Conservation (phyloP, 2,797 vertebrate genomes). For the Agapornis canus region DNA sequence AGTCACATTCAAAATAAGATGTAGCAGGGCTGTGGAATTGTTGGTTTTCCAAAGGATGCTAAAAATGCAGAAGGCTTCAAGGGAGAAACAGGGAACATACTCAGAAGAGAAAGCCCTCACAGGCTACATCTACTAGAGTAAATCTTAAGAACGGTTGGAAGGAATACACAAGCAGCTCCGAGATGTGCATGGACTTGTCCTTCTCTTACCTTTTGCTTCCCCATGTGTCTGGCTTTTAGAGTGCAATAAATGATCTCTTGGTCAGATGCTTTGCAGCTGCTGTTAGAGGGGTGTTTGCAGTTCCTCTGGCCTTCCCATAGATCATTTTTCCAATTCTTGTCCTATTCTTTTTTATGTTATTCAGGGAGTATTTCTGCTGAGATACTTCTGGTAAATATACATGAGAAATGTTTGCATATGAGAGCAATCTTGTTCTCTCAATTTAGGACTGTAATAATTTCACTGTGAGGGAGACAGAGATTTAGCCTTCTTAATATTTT, state of each 20-base stretch:
- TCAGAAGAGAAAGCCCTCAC: neutral
- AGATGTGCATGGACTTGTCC: neutral
- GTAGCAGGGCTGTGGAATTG: neutral
- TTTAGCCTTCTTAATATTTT: neutral
- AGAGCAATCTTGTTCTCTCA: neutral
- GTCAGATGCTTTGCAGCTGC: neutral
- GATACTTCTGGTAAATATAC: neutral
- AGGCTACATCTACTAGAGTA: neutral
- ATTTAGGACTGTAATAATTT: neutral
- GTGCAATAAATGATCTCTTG: rapidly evolving
- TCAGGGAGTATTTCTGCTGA: neutral
- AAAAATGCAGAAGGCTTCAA: rapidly evolving
- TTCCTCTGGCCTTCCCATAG: neutral
- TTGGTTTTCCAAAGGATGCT: rapidly evolving
- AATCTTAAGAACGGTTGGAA: neutral
- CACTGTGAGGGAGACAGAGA: neutral
- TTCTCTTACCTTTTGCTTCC: neutral
- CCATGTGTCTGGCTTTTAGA: neutral
- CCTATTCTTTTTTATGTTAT: neutral
- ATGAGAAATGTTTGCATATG: neutral
- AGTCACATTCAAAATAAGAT: neutral
- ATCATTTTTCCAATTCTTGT: neutral
- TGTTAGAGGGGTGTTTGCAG: rapidly evolving
- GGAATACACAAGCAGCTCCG: rapidly evolving
- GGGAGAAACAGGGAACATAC: neutral